Conservation (phyloP, 2,113 vertebrate species). For the Sminthopsis crassicaudata region DNA sequence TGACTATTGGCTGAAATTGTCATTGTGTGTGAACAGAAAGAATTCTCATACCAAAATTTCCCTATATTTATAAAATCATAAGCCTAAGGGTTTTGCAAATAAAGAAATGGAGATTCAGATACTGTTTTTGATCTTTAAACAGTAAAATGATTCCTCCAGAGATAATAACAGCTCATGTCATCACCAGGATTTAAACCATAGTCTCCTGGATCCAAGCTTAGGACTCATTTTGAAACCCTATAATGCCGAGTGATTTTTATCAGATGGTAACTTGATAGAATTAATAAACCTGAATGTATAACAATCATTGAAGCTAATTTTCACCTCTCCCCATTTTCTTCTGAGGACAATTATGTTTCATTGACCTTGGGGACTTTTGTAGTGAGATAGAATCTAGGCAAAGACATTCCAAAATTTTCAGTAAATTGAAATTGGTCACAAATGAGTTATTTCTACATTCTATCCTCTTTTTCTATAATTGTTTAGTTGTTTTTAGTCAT, state of each 20-base stretch:
- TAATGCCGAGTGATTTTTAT: background rate
- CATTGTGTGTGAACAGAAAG: too few species aligned
- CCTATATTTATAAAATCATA: too few species aligned
- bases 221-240: too few species aligned
- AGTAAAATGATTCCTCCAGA: background rate
- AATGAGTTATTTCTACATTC: slow-evolving; percentile 7
- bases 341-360: background rate
- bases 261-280: background rate
- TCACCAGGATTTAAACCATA: background rate
- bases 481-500: too few species aligned
- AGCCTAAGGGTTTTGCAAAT: too few species aligned
- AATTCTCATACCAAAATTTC: too few species aligned
- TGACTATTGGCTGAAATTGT: too few species aligned
- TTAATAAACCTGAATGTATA: slow-evolving; percentile 22
- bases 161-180: background rate
- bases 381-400: background rate
- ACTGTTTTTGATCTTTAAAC: too few species aligned
- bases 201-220: too few species aligned
- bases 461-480: too few species aligned
- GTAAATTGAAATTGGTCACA: background rate
- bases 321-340: background rate
- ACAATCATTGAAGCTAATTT: slow-evolving; percentile 2
- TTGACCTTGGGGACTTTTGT: slow-evolving; percentile 1
- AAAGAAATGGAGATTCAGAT: too few species aligned
- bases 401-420: background rate